phyloP scores from a whole-genome alignment of 2,888 invertebrate genomes.

The Thereva nobilitata region DNA sequence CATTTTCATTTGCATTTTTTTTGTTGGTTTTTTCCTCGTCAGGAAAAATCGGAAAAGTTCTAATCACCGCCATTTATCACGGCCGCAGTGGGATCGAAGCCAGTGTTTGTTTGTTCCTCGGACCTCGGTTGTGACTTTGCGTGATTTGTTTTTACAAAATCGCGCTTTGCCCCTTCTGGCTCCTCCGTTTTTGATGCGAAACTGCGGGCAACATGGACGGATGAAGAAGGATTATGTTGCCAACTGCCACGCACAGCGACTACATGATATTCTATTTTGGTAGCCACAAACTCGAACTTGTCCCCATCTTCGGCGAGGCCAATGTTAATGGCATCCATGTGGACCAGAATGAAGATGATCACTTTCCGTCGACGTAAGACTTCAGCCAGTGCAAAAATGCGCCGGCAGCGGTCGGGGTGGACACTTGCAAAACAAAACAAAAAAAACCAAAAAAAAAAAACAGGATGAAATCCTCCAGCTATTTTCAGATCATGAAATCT shows the following conservation, averaged over 20 bases:
- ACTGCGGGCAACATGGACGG: no score
- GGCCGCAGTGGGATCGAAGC: no score
- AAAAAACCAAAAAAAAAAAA: not conserved
- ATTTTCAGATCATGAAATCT: constrained; percentile 6
- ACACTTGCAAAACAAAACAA: no score
- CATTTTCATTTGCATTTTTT: not conserved
- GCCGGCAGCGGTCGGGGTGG: no score
- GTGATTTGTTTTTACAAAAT: no score
- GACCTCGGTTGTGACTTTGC: no score
- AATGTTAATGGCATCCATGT: constrained; percentile 27
- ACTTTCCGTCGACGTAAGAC: not conserved
- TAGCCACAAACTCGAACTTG: constrained; percentile 16
- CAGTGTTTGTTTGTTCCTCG: no score
- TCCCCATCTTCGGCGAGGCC: constrained; percentile 16
- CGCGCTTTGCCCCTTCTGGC: no score
- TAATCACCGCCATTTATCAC: constrained; percentile 19
- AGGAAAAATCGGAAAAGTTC: not conserved
- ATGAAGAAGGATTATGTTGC: not conserved
- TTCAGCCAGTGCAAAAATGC: no score
- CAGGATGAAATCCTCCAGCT: constrained; percentile 17
- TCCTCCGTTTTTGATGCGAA: no score
- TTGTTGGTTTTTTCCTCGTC: not conserved
- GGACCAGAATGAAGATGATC: constrained; percentile 4
- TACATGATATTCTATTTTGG: constrained; percentile 2
- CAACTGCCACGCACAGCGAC: not conserved